Evolutionary conservation across 2,888 invertebrate genomes (phyloP), one percentile per base, ranked within the genome.

Genomic region (Brachyptera risi): DNA sequence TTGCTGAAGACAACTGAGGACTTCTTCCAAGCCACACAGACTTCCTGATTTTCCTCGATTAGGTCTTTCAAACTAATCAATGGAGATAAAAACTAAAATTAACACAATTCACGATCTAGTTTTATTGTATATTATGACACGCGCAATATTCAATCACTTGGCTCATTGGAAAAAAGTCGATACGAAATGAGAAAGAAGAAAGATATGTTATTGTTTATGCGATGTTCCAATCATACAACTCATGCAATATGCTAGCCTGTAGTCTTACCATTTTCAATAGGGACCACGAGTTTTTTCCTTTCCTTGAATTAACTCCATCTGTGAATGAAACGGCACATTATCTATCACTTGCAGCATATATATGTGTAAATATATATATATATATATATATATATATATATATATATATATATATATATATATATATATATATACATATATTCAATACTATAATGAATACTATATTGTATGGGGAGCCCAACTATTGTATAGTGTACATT

Each of bases 41-140:
- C 75, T 74, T 63, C 79, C 79, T 42, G 74, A 71, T 67, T 80
- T 80, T 44, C 77, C 77, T 42, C 81, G 73, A 63, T 77, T 76
- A 4, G 76, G 75, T 66, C 79, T 75, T 64, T 80, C 80, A 69
- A 80, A 80, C 78, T 79, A 68, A 56, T 70, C 63, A n/a, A n/a
- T n/a, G n/a, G n/a, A n/a, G n/a, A n/a, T n/a, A 57, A 59, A 60
- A 64, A 2, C n/a, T n/a, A 21, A 57, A 19, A 15, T 47, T 57
- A 44, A 40, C 50, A 2, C 17, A 19, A 9, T 19, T 42, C 21
- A 42, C 5, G 7, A 42, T 21, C 15, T 19, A 62, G 31, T 59
- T 60, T n/a, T 24, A 51, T 11, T 2, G 19, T 17, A 2, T n/a
- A 17, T 42, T 50, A 24, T 23, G 42, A 11, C 49, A 27, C 11